Percentiles rank a stretch among this genome's conserved stretches.
Conservation (phyloP, 2,113 vertebrate species). For the Anoplopoma fimbria region DNA sequence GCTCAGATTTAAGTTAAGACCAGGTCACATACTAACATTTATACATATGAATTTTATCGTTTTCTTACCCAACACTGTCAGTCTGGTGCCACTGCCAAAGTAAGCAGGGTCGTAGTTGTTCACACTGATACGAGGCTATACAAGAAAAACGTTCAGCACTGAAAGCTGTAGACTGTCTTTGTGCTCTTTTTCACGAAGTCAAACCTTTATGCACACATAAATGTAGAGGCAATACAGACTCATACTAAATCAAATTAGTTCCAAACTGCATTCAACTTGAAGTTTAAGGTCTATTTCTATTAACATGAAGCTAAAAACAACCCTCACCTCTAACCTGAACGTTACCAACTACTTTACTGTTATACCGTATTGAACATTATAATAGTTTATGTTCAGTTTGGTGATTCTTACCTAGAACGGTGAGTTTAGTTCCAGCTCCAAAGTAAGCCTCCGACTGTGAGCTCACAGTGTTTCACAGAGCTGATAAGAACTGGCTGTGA, state of each 20-base stretch:
- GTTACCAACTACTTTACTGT: no score
- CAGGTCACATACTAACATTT: no score
- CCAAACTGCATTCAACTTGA: no score
- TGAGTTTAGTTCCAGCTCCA: conserved; percentile 79
- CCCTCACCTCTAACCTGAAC: no score
- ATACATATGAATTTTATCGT: not conserved
- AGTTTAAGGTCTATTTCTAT: no score
- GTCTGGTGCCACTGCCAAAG: conserved; percentile 85
- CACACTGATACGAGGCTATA: conserved; percentile 75
- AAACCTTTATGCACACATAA: no score
- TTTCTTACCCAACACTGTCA: conserved; percentile 78
- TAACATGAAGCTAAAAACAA: no score
- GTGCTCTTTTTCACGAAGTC: not conserved
- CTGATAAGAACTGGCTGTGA: conserved; percentile 29
- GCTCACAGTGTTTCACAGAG: conserved; percentile 34
- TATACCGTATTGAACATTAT: no score
- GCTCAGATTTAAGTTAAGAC: no score
- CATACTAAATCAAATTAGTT: no score
- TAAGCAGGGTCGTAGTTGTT: conserved; percentile 58
- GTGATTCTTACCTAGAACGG: conserved; percentile 78
- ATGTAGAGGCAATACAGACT: no score
- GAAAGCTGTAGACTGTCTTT: not conserved
- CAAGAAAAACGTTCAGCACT: conserved; percentile 66
- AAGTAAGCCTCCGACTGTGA: conserved; percentile 61
- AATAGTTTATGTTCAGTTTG: no score